Conservation (phyloP, 2,113 vertebrate genomes). For the Ondatra zibethicus region DNA sequence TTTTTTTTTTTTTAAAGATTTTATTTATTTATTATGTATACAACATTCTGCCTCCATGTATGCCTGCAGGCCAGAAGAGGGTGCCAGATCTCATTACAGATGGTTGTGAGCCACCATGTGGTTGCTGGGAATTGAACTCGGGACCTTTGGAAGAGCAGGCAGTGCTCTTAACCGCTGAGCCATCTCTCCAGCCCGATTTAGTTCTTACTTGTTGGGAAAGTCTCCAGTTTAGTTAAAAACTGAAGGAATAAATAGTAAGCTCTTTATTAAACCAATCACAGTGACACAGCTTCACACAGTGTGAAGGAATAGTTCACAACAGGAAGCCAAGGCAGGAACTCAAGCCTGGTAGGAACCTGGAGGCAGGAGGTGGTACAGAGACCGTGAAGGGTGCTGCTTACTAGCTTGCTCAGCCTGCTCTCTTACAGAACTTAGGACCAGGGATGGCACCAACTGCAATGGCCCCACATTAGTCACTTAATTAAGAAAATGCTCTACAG, state of each 20-base stretch:
- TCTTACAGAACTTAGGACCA: background rate
- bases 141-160: too few relatives aligned
- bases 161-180: too few relatives aligned
- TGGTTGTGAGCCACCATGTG: too few relatives aligned
- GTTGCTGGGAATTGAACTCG: too few relatives aligned
- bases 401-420: background rate
- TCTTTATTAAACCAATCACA: background rate
- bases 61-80: too few relatives aligned
- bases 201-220: slow-evolving; percentile 13
- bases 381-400: background rate
- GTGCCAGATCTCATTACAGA: too few relatives aligned
- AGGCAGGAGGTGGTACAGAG: background rate
- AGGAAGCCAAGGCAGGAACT: background rate
- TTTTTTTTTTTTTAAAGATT: too few relatives aligned
- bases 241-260: background rate
- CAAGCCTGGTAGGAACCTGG: background rate
- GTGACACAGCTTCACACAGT: background rate
- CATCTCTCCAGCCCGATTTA: too few relatives aligned
- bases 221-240: slow-evolving; percentile 6
- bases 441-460: background rate
- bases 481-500: background rate
- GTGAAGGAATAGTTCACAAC: background rate
- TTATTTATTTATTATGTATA: too few relatives aligned
- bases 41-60: too few relatives aligned
- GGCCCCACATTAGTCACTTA: background rate